Conservation (phyloP, 2,113 vertebrate species). For the Mustela lutreola region DNA sequence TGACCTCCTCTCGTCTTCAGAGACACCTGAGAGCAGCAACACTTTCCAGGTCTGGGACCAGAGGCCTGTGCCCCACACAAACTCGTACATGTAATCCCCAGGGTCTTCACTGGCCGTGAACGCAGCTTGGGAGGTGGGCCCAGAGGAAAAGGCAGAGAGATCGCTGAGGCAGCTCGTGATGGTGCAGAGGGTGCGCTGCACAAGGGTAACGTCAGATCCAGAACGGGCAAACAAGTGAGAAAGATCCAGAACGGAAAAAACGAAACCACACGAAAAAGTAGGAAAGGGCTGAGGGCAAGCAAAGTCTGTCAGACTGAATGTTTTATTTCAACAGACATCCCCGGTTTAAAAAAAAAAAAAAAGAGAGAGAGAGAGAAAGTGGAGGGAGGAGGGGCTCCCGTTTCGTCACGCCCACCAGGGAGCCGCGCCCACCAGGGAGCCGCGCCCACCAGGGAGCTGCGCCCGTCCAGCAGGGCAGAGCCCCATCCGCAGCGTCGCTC, state of each 20-base stretch:
- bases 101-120: not conserved
- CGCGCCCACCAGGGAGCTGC: not conserved
- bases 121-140: not conserved
- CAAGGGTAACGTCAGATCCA: not conserved
- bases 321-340: constrained; percentile 84
- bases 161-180: not conserved
- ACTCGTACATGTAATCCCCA: not conserved
- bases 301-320: constrained; percentile 68
- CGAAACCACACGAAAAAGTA: not conserved
- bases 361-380: not conserved
- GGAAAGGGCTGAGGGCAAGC: not conserved
- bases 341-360: constrained; percentile 50
- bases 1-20: not conserved
- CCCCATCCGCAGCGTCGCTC: constrained; percentile 37
- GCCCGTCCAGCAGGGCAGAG: constrained; percentile 37
- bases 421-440: not conserved
- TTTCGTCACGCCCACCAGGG: constrained; percentile 57
- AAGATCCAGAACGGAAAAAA: not conserved
- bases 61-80: not conserved
- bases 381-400: constrained; percentile 23
- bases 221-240: not conserved
- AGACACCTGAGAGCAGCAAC: not conserved
- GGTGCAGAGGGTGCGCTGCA: not conserved
- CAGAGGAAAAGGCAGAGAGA: not conserved
- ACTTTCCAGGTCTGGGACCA: not conserved